Percentiles rank a stretch among this genome's conserved stretches.
Evolutionary conservation across 2,797 vertebrate genomes (phyloP).

Genomic region (Cygnus olor): DNA sequence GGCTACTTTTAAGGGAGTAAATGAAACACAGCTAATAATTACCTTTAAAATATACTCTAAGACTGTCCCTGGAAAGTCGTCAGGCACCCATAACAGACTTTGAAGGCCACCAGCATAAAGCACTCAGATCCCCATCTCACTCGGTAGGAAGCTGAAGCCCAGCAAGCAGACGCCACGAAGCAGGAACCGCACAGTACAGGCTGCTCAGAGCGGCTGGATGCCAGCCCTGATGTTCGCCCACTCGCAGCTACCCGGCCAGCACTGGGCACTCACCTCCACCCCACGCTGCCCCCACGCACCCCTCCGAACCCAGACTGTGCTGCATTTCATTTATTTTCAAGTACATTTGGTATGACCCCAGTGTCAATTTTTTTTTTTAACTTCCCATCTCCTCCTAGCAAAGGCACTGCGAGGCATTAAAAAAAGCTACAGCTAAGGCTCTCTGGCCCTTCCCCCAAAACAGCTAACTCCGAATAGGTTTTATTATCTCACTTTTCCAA

Average conservation of each 20-base stretch:
- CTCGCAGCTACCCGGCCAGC: not conserved
- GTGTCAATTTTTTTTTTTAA: not conserved
- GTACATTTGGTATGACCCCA: not conserved
- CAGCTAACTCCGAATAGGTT: not conserved
- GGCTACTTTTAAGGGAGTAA: not conserved
- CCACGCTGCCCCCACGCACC: not conserved
- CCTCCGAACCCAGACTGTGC: not conserved
- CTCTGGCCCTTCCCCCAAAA: not conserved
- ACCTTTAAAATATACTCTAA: not conserved
- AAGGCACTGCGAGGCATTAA: not conserved
- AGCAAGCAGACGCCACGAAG: not conserved
- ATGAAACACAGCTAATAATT: not conserved
- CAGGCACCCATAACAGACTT: not conserved
- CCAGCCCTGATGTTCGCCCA: not conserved
- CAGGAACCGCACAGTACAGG: rapidly evolving
- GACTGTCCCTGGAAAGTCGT: not conserved
- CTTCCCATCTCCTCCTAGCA: not conserved
- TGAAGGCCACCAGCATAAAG: not conserved
- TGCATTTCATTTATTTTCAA: not conserved
- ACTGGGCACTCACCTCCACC: rapidly evolving
- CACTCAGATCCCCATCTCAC: not conserved
- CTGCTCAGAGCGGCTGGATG: not conserved
- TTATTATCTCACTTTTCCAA: not conserved
- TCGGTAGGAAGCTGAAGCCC: not conserved
- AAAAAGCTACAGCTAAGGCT: not conserved